phyloP scores from a whole-genome alignment of 2,797 vertebrate species.

The Manis crassicaudata region DNA sequence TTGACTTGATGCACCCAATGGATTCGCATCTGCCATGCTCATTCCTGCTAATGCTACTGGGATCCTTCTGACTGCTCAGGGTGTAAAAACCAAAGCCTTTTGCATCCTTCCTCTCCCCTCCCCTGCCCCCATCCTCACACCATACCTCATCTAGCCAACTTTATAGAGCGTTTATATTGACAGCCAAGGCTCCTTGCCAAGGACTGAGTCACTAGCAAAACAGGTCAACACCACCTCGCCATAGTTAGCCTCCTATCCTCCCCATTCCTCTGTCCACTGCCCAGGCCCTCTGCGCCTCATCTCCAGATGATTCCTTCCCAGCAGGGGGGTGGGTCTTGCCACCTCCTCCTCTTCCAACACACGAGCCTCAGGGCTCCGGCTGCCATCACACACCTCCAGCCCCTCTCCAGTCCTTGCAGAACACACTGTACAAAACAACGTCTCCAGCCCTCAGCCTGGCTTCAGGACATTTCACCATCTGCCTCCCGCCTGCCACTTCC shows the following conservation, averaged over 20 bases:
- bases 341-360: background rate
- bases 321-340: accelerated
- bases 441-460: background rate
- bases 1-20: background rate
- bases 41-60: background rate
- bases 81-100: background rate
- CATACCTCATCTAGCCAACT: background rate
- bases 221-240: background rate
- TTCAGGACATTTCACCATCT: accelerated
- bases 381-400: accelerated
- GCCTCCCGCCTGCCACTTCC: background rate
- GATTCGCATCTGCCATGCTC: background rate
- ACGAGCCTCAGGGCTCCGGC: background rate
- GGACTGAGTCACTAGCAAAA: background rate
- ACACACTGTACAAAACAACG: background rate
- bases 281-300: too few species aligned
- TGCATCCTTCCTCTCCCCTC: too few species aligned
- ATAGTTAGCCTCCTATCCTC: accelerated
- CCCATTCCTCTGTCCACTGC: accelerated
- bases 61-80: too few species aligned
- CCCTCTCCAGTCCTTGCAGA: background rate
- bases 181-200: background rate
- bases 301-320: background rate
- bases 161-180: background rate
- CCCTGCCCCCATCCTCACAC: accelerated